phyloP scores from a whole-genome alignment of 2,888 invertebrate genomes.

The Didymodactylos carnosus region DNA sequence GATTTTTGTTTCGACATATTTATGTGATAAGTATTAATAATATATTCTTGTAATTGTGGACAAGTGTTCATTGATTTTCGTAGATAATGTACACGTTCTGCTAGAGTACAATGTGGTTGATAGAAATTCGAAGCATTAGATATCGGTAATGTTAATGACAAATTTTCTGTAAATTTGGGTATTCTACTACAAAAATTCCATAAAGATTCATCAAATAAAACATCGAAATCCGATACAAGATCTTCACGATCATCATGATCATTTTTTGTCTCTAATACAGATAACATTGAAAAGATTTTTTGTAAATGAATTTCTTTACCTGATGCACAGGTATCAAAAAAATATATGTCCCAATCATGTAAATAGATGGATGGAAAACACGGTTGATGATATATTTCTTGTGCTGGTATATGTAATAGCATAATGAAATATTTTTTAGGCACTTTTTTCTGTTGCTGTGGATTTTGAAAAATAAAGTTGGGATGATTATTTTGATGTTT shows the following conservation, averaged over 20 bases:
- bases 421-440: neutral
- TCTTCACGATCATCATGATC: neutral
- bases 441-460: too few species aligned
- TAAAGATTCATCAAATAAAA: neutral
- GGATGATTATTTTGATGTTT: too few species aligned
- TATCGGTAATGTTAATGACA: neutral
- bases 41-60: neutral
- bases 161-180: neutral
- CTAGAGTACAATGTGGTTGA: neutral
- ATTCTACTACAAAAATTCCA: neutral
- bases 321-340: neutral
- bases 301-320: neutral
- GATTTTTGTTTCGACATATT: neutral
- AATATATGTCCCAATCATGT: neutral
- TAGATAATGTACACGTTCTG: neutral
- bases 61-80: neutral
- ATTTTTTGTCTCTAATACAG: too few species aligned
- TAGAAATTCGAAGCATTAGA: neutral
- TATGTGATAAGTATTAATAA: neutral
- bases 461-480: too few species aligned
- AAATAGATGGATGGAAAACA: neutral
- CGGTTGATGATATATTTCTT: neutral
- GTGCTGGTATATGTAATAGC: neutral
- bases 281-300: neutral
- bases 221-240: neutral